A percentile compares a stretch with the other conserved stretches of the same genome.
Evolutionary conservation across 1,140 invertebrate species (phyloP).

Genomic region (Drosophila paulistorum): DNA sequence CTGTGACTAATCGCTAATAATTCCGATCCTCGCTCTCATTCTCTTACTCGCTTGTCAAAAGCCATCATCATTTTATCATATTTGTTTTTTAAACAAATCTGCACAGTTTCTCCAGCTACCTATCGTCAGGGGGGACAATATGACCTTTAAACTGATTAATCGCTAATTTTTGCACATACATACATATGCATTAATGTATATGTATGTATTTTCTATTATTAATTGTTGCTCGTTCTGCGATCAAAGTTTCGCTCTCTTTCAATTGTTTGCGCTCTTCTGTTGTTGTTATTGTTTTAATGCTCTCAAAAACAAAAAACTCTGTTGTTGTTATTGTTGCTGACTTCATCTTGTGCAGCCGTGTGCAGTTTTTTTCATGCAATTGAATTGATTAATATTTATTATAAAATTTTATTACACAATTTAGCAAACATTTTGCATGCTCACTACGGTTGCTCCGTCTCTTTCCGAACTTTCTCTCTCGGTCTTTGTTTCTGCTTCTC

Average conservation of each 20-base stretch:
- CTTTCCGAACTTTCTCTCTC: neutral
- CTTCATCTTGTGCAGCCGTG: constrained; percentile 21
- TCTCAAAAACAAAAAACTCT: neutral
- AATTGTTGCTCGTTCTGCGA: constrained; percentile 35
- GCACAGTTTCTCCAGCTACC: constrained; percentile 26
- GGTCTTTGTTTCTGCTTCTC: neutral
- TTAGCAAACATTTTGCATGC: neutral
- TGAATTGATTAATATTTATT: constrained; percentile 14
- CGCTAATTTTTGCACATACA: constrained; percentile 54
- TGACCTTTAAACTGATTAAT: constrained; percentile 75
- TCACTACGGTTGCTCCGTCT: neutral
- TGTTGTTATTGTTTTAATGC: too few relatives aligned
- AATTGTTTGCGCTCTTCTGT: neutral
- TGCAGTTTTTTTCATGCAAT: constrained; percentile 45
- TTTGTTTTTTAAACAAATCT: constrained; percentile 38
- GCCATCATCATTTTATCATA: neutral
- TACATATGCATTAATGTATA: constrained; percentile 10
- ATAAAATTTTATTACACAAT: constrained; percentile 41
- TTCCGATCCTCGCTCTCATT: neutral
- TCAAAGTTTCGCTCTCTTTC: constrained; percentile 38
- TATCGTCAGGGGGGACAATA: neutral
- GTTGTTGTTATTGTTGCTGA: constrained; percentile 1
- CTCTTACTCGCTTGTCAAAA: too few relatives aligned
- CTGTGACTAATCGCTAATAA: constrained; percentile 40
- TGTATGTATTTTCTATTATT: constrained; percentile 47